Conservation (phyloP, 1,140 invertebrate genomes). For the Theocolax elegans region DNA sequence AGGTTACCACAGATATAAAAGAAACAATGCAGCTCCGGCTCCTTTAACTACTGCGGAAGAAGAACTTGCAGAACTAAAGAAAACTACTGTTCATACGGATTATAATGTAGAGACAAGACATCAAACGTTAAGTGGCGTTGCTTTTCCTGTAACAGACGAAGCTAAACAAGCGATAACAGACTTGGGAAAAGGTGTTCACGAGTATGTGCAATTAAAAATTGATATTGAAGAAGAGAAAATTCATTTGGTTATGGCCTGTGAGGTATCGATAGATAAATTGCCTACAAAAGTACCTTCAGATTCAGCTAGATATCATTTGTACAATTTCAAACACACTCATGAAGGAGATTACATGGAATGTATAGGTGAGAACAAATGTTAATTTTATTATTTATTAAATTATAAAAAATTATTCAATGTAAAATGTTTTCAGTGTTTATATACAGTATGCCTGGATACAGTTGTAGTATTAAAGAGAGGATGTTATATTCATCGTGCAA, state of each 20-base stretch:
- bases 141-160: slow-evolving; percentile 90
- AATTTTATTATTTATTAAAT: slow-evolving; percentile 7
- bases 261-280: slow-evolving; percentile 73
- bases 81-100: slow-evolving; percentile 80
- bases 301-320: slow-evolving; percentile 91
- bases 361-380: slow-evolving; percentile 72
- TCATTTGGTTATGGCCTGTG: slow-evolving; percentile 75
- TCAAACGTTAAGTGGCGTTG: slow-evolving; percentile 90
- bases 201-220: slow-evolving; percentile 84
- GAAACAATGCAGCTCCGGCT: slow-evolving; percentile 81
- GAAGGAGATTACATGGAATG: slow-evolving; percentile 90
- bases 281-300: slow-evolving; percentile 83
- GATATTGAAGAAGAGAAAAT: slow-evolving; percentile 83
- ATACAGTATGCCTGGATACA: slow-evolving; percentile 97
- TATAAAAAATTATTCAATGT: background rate
- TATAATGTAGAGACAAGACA: slow-evolving; percentile 87
- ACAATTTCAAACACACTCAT: slow-evolving; percentile 89
- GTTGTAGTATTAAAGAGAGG: slow-evolving; percentile 92
- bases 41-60: slow-evolving; percentile 91
- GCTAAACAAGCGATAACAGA: slow-evolving; percentile 81
- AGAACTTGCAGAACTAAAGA: slow-evolving; percentile 84
- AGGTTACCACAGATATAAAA: slow-evolving; percentile 85
- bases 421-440: slow-evolving; percentile 86
- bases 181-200: slow-evolving; percentile 73
- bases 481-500: slow-evolving; percentile 99